These are phyloP conservation scores for Drosophila eohydei DNA, from an alignment of 2,888 invertebrate genomes.

Conservation along the genomic window DNA sequence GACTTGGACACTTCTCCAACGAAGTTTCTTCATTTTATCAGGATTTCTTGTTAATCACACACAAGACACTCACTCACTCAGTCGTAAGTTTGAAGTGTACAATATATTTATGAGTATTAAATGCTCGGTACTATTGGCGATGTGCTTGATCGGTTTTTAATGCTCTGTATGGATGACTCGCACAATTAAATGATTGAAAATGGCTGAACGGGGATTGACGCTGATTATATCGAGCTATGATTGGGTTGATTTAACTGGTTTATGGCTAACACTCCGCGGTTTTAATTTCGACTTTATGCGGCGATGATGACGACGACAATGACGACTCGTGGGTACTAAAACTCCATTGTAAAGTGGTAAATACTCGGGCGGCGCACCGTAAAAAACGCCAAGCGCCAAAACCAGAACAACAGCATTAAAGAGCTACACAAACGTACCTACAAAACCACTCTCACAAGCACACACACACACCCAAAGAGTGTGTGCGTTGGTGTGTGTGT, in stretches of 20 bases:
- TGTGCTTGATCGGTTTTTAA: slow-evolving; percentile 20
- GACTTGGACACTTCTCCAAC: slow-evolving; percentile 17
- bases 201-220: slow-evolving; percentile 41
- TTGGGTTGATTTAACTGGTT: slow-evolving; percentile 68
- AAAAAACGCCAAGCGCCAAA: slow-evolving; percentile 80
- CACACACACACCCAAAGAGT: slow-evolving; percentile 17
- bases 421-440: slow-evolving; percentile 44
- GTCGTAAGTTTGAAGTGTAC: slow-evolving; percentile 7
- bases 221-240: slow-evolving; percentile 51
- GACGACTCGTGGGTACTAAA: slow-evolving; percentile 82
- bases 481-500: slow-evolving; percentile 25
- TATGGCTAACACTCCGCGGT: slow-evolving; percentile 80
- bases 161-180: slow-evolving; percentile 21
- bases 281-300: slow-evolving; percentile 82
- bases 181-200: slow-evolving; percentile 50
- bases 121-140: slow-evolving; percentile 2
- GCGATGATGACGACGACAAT: slow-evolving; percentile 83
- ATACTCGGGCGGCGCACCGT: slow-evolving; percentile 81
- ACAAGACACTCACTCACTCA: slow-evolving; percentile 7
- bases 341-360: slow-evolving; percentile 83
- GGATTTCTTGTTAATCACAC: slow-evolving; percentile 20
- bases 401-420: slow-evolving; percentile 78
- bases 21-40: slow-evolving; percentile 48
- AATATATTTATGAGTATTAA: slow-evolving; percentile 1
- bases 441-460: slow-evolving; percentile 17